Percentiles rank a stretch among this genome's conserved stretches.
Evolutionary conservation across 2,113 vertebrate genomes (phyloP).

Genomic region (Tringa solitaria): DNA sequence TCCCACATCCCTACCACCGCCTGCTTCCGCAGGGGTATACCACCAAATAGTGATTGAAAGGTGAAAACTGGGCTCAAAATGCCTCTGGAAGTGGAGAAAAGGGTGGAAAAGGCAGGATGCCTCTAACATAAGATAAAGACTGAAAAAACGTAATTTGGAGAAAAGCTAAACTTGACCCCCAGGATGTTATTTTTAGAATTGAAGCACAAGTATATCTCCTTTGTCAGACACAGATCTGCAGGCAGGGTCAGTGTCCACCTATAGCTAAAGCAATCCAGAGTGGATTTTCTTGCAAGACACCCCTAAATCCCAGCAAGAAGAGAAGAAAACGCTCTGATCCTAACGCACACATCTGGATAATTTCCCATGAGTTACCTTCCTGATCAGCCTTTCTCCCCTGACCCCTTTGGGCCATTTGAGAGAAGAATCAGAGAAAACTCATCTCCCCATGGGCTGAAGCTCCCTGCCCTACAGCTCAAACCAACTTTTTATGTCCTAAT

Average conservation of each 20-base stretch:
- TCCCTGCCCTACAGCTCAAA: not conserved
- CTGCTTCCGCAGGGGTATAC: not conserved
- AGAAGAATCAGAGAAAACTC: not conserved
- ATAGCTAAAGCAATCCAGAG: not conserved
- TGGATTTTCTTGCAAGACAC: not conserved
- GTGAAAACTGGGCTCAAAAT: not conserved
- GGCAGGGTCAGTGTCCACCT: accelerated
- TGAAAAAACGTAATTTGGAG: not conserved
- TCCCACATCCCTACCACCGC: not conserved
- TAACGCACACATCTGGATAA: accelerated
- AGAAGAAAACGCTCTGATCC: not conserved
- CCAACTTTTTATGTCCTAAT: not conserved
- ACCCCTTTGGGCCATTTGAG: not conserved
- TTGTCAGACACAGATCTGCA: not conserved
- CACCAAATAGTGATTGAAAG: not conserved
- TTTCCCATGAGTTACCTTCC: not conserved
- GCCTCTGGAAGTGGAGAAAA: not conserved
- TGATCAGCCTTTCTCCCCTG: not conserved
- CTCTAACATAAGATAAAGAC: not conserved
- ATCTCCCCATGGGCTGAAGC: not conserved
- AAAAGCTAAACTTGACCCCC: not conserved
- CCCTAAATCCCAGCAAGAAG: not conserved
- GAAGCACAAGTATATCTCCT: not conserved
- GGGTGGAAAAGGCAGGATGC: not conserved
- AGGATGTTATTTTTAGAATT: not conserved